Conservation (phyloP, 1,140 invertebrate genomes). For the Drosophila kikkawai region DNA sequence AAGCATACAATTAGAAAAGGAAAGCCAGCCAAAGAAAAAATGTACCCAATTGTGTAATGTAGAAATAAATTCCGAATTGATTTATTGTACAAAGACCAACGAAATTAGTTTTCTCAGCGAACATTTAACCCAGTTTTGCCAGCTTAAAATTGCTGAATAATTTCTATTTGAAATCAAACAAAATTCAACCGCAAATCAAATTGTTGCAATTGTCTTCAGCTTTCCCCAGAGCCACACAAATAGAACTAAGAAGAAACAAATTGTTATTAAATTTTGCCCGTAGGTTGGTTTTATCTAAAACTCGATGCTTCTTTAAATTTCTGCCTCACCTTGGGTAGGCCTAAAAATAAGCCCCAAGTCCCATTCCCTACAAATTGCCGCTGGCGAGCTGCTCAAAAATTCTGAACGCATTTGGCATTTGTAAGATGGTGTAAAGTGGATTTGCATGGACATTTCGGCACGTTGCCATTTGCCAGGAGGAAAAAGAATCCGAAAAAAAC, state of each 20-base stretch:
- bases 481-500: constrained; percentile 11
- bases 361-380: constrained; percentile 2
- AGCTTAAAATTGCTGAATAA: constrained; percentile 17
- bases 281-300: not conserved
- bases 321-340: constrained; percentile 5
- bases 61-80: constrained; percentile 2
- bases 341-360: constrained; percentile 33
- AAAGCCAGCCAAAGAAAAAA: not conserved
- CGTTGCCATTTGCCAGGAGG: not conserved
- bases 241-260: not conserved
- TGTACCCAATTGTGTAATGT: not conserved
- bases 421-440: constrained; percentile 54
- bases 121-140: constrained; percentile 11
- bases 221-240: not conserved
- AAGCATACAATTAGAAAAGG: not conserved
- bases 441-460: constrained; percentile 45
- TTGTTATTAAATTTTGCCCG: constrained; percentile 2
- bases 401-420: constrained; percentile 45
- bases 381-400: constrained; percentile 29
- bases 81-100: not conserved
- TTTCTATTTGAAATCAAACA: constrained; percentile 12
- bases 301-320: not conserved
- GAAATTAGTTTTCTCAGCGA: not conserved
- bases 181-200: constrained; percentile 36
- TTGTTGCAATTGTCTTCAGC: constrained; percentile 15